A percentile compares a stretch with the other conserved stretches of the same genome.
phyloP scores from a whole-genome alignment of 2,113 vertebrate genomes.

The Tragelaphus buxtoni region DNA sequence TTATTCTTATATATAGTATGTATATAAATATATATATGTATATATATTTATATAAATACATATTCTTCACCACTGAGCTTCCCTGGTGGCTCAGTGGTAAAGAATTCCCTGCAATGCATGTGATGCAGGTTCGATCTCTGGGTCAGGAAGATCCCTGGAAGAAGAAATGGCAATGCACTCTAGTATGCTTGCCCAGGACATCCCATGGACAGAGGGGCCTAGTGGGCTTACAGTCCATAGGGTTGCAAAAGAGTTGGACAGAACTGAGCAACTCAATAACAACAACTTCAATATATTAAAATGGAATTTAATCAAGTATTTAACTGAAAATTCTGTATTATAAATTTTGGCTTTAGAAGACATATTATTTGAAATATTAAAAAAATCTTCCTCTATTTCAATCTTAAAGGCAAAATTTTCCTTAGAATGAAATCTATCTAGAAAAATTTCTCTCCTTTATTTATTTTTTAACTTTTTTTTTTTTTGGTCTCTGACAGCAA shows the following conservation, averaged over 20 bases:
- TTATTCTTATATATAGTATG: neutral
- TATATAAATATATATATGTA: neutral
- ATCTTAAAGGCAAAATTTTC: neutral
- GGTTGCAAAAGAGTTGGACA: neutral
- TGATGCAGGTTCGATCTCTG: accelerated
- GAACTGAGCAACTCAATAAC: neutral
- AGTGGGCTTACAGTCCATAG: neutral
- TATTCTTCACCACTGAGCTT: neutral
- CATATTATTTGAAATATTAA: neutral
- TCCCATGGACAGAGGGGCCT: neutral
- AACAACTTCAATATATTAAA: neutral
- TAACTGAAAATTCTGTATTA: neutral
- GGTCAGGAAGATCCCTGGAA: neutral
- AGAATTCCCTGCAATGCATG: neutral
- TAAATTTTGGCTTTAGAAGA: neutral
- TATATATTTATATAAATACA: neutral
- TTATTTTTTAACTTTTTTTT: neutral
- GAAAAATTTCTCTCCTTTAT: neutral
- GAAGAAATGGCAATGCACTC: neutral
- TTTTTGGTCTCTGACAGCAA: neutral
- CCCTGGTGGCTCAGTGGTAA: neutral
- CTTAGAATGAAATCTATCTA: neutral
- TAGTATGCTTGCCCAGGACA: neutral
- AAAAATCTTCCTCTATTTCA: neutral
- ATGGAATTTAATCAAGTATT: neutral